These are phyloP conservation scores for Tetheella fluctuosa DNA, from an alignment of 2,888 invertebrate genomes.

Conservation along the genomic window DNA sequence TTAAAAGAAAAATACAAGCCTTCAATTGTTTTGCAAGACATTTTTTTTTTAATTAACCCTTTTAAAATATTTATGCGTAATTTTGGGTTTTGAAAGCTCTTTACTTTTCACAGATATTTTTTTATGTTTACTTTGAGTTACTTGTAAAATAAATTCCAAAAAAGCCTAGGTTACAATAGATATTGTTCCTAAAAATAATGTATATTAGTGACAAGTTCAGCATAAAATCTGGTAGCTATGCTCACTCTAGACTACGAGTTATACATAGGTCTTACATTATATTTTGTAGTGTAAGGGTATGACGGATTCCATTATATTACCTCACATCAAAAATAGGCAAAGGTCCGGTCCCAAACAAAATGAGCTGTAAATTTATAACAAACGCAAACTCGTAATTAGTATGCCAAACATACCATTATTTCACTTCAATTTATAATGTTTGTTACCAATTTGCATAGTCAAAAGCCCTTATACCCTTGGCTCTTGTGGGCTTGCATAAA, in stretches of 20 bases:
- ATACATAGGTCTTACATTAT: too few relatives aligned
- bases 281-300: neutral
- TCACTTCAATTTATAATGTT: constrained; percentile 19
- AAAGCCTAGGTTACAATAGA: too few relatives aligned
- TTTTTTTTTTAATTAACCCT: neutral
- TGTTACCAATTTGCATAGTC: constrained; percentile 28
- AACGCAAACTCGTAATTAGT: constrained; percentile 1
- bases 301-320: neutral
- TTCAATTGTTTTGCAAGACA: neutral
- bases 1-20: neutral
- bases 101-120: neutral
- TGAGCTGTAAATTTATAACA: neutral
- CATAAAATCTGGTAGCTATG: too few relatives aligned
- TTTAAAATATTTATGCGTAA: neutral
- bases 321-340: neutral
- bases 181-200: too few relatives aligned
- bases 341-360: neutral
- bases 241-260: neutral
- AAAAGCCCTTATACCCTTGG: constrained; percentile 17
- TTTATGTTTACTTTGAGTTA: neutral
- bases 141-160: too few relatives aligned
- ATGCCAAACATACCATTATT: constrained; percentile 15
- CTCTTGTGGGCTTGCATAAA: constrained; percentile 22
- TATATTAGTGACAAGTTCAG: too few relatives aligned
- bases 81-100: neutral